Evolutionary conservation across 2,113 vertebrate genomes (phyloP).

Genomic region (Macquaria ambigua): DNA sequence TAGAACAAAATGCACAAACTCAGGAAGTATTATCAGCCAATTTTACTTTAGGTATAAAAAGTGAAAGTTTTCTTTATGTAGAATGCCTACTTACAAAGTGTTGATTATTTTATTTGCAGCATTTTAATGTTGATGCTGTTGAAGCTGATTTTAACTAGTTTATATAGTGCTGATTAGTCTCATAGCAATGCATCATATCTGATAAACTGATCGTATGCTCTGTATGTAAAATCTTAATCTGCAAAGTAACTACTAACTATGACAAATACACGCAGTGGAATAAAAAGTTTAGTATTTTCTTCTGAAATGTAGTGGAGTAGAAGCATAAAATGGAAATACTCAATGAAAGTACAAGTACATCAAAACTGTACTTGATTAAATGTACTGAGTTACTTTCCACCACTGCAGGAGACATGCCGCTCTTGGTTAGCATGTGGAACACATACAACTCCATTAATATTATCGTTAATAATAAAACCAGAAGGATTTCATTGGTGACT

Average conservation of each 20-base stretch:
- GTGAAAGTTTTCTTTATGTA: neutral
- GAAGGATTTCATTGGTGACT: constrained; percentile 18
- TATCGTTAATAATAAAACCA: neutral
- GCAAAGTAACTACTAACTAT: neutral
- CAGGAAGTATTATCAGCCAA: neutral
- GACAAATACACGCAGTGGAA: neutral
- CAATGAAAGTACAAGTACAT: neutral
- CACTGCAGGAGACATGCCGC: neutral
- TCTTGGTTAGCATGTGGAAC: neutral
- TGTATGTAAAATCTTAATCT: neutral
- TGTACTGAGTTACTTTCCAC: neutral
- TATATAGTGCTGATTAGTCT: neutral
- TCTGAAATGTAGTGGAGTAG: neutral
- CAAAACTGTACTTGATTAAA: neutral
- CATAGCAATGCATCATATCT: neutral
- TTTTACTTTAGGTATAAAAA: neutral
- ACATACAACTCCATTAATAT: constrained; percentile 8
- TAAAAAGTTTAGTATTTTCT: neutral
- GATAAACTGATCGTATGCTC: neutral
- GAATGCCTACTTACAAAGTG: neutral
- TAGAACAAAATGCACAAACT: constrained; percentile 7
- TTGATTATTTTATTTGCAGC: neutral
- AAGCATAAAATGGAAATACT: neutral
- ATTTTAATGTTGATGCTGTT: neutral
- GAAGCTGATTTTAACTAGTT: neutral